Conservation (phyloP, 2,797 vertebrate genomes). For the Echeneis naucrates region DNA sequence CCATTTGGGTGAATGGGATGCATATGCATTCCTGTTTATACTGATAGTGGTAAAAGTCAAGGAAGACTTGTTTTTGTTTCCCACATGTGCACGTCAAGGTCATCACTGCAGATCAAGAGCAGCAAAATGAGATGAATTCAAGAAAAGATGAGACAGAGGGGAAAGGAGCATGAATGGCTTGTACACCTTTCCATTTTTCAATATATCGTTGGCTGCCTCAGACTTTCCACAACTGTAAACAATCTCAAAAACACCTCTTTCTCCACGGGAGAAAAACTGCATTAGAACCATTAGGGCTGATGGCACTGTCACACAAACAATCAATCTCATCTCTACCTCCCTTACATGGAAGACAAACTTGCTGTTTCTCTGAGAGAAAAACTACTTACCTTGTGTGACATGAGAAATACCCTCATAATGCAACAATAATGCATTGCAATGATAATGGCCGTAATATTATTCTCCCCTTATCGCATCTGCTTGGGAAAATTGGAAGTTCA, state of each 20-base stretch:
- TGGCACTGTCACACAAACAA: conserved; percentile 29
- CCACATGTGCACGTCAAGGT: conserved; percentile 1
- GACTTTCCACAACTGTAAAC: conserved; percentile 17
- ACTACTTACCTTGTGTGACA: conserved; percentile 76
- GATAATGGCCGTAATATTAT: conserved; percentile 82
- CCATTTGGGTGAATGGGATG: not conserved
- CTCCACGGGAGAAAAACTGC: conserved; percentile 11
- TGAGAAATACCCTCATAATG: conserved; percentile 81
- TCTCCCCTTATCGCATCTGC: conserved; percentile 82
- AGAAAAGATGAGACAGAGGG: not conserved
- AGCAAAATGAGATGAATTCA: not conserved
- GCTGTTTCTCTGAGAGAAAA: conserved; percentile 48
- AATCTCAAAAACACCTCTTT: conserved; percentile 23
- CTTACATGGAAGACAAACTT: conserved; percentile 35
- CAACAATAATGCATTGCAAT: conserved; percentile 76
- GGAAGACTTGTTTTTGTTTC: not conserved
- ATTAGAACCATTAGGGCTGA: conserved; percentile 34
- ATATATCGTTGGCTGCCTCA: conserved; percentile 6
- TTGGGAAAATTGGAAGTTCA: conserved; percentile 84
- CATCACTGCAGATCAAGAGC: conserved; percentile 13
- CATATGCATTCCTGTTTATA: not conserved
- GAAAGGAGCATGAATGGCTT: conserved; percentile 3
- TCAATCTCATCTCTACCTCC: conserved; percentile 38
- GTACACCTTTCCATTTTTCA: conserved; percentile 30
- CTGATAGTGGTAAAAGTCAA: too few relatives aligned